Evolutionary conservation across 2,888 invertebrate species (phyloP).

Genomic region (Sepiola atlantica): DNA sequence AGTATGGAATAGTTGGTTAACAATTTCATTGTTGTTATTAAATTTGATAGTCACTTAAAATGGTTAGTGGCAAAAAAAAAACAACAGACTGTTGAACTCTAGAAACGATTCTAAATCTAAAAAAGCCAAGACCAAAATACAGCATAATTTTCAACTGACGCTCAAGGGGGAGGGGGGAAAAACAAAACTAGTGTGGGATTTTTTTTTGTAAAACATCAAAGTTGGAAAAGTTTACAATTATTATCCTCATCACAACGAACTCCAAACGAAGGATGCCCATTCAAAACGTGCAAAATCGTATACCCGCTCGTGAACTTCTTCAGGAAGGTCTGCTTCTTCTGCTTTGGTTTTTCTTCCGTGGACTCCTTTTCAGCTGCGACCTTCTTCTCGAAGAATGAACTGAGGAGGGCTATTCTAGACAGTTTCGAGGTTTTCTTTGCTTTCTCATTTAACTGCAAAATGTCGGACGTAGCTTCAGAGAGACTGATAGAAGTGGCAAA

Average conservation of each 20-base stretch:
- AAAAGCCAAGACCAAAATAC: background rate
- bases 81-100: background rate
- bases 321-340: slow-evolving; percentile 53
- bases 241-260: background rate
- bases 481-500: slow-evolving; percentile 49
- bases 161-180: background rate
- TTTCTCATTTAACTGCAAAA: slow-evolving; percentile 52
- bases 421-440: slow-evolving; percentile 52
- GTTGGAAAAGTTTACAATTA: background rate
- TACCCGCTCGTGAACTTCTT: slow-evolving; percentile 46
- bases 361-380: slow-evolving; percentile 53
- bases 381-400: slow-evolving; percentile 69
- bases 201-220: slow-evolving; percentile 15
- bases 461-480: slow-evolving; percentile 51
- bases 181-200: background rate
- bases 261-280: background rate
- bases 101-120: slow-evolving; percentile 32
- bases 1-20: background rate
- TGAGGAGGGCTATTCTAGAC: slow-evolving; percentile 68
- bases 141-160: background rate
- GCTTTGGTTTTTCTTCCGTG: slow-evolving; percentile 54
- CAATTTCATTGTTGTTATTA: background rate
- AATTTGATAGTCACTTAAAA: background rate
- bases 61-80: background rate
- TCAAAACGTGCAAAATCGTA: slow-evolving; percentile 41